phyloP scores from a whole-genome alignment of 2,113 vertebrate species.

The Athene cunicularia region DNA sequence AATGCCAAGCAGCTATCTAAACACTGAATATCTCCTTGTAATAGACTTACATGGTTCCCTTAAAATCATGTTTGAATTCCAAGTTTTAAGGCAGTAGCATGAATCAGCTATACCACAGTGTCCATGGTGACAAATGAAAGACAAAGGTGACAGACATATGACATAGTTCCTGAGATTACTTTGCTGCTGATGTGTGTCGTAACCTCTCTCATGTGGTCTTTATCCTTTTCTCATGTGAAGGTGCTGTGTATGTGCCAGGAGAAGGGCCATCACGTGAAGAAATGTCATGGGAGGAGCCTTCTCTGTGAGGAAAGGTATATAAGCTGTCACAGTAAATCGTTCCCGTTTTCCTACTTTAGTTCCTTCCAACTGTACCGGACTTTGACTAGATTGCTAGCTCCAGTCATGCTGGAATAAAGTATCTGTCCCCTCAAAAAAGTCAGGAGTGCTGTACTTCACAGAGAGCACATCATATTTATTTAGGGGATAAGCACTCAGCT shows the following conservation, averaged over 20 bases:
- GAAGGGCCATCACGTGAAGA: not conserved
- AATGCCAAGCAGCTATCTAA: conserved; percentile 38
- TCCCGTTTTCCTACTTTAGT: not conserved
- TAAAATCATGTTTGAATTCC: not conserved
- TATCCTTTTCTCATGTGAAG: not conserved
- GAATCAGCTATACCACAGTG: not conserved
- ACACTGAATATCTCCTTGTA: not conserved
- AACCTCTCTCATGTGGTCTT: not conserved
- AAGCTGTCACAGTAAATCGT: not conserved
- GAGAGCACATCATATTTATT: not conserved
- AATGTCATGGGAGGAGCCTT: not conserved
- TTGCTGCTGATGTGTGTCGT: not conserved
- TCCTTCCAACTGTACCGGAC: not conserved
- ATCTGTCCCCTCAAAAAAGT: not conserved
- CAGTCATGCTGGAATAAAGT: not conserved
- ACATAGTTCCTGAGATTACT: not conserved
- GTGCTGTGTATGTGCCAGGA: not conserved
- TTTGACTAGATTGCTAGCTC: not conserved
- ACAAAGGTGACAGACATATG: not conserved
- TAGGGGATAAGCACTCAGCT: not conserved
- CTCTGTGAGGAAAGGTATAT: not conserved
- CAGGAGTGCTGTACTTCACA: not conserved
- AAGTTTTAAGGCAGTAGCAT: not conserved
- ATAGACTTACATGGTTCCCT: not conserved
- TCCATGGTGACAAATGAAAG: not conserved